Conservation (phyloP, 2,888 invertebrate genomes). For the Drosophila fungiperda region DNA sequence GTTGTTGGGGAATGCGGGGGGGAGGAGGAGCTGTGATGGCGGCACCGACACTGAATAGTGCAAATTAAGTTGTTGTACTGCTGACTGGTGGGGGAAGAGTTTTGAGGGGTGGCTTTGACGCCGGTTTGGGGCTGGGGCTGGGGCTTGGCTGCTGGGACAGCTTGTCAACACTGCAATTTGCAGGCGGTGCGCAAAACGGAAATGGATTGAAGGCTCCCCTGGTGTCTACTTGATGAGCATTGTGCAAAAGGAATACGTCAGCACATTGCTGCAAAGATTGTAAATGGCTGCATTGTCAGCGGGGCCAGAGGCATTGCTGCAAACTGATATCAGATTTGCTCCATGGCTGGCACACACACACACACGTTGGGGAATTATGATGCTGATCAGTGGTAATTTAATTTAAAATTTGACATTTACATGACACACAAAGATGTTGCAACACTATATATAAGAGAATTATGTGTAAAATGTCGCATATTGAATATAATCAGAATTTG, state of each 20-base stretch:
- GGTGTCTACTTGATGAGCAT: conserved; percentile 55
- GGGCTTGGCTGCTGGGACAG: conserved; percentile 49
- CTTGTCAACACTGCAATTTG: conserved; percentile 74
- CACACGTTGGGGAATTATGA: conserved; percentile 27
- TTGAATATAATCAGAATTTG: no score
- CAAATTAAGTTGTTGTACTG: conserved; percentile 72
- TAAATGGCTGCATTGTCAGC: conserved; percentile 18
- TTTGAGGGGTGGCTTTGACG: not conserved
- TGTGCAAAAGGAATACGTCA: conserved; percentile 36
- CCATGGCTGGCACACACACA: conserved; percentile 4
- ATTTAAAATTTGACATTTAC: conserved; percentile 33
- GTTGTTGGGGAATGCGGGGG: not conserved
- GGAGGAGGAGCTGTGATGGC: conserved; percentile 17
- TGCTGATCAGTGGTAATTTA: conserved; percentile 3
- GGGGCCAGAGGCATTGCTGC: not conserved
- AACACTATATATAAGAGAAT: not conserved
- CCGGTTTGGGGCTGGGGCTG: not conserved
- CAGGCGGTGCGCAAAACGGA: conserved; percentile 52
- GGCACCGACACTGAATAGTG: conserved; percentile 67
- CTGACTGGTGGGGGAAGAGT: not conserved
- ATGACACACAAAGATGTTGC: conserved; percentile 19
- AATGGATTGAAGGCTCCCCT: conserved; percentile 44
- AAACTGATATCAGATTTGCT: conserved; percentile 27
- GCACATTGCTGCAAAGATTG: conserved; percentile 26
- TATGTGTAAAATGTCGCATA: not conserved